Evolutionary conservation across 2,113 vertebrate genomes (phyloP).

Genomic region (Heteronetta atricapilla): DNA sequence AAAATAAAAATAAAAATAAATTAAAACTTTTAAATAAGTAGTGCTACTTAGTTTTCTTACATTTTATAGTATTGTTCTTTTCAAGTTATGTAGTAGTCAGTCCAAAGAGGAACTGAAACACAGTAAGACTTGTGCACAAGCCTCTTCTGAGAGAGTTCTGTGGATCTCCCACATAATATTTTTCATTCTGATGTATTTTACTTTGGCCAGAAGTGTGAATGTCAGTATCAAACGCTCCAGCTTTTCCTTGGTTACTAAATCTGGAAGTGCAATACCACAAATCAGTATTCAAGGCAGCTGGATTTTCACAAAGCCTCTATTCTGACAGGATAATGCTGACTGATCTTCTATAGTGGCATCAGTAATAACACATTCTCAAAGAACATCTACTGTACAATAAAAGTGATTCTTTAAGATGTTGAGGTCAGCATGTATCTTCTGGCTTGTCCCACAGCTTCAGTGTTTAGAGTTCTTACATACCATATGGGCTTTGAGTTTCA

Average conservation of each 20-base stretch:
- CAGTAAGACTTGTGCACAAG: neutral
- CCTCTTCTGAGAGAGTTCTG: neutral
- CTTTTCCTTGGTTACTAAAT: constrained; percentile 27
- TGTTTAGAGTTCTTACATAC: neutral
- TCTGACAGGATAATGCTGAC: constrained; percentile 62
- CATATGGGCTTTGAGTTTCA: neutral
- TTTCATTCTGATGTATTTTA: neutral
- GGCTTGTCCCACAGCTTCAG: constrained; percentile 1
- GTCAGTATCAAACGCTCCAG: neutral
- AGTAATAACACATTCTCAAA: neutral
- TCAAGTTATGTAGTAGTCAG: neutral
- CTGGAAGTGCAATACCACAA: neutral
- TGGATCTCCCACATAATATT: neutral
- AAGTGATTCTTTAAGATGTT: constrained; percentile 23
- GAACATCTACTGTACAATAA: constrained; percentile 37
- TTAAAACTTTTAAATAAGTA: neutral
- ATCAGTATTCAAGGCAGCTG: constrained; percentile 60
- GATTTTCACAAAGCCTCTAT: constrained; percentile 43
- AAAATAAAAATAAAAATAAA: too few species aligned
- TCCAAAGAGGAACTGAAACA: neutral
- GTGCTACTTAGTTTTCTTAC: neutral
- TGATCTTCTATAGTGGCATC: constrained; percentile 50
- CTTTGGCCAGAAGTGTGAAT: neutral
- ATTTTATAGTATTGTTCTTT: neutral
- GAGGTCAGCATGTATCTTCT: constrained; percentile 43